phyloP scores from a whole-genome alignment of 2,797 vertebrate genomes.

The Diplodus sargus region DNA sequence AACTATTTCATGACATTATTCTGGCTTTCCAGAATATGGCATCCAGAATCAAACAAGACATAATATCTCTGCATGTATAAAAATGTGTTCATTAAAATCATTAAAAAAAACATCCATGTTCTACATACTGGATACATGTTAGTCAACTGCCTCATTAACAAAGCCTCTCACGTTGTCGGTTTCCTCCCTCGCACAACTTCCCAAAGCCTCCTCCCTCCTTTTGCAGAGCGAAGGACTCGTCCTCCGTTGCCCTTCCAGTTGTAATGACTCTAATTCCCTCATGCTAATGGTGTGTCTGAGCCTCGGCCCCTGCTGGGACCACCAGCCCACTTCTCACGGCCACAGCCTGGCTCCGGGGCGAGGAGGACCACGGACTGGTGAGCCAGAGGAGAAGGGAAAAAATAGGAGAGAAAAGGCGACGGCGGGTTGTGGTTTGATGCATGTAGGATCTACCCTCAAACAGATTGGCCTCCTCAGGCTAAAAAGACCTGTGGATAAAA shows the following conservation, averaged over 20 bases:
- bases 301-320: slow-evolving; percentile 85
- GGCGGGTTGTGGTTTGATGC: slow-evolving; percentile 65
- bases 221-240: slow-evolving; percentile 78
- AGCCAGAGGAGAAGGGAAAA: slow-evolving; percentile 40
- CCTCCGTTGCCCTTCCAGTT: slow-evolving; percentile 85
- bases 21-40: not conserved
- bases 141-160: not conserved
- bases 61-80: not conserved
- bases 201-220: slow-evolving; percentile 40
- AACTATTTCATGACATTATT: not conserved
- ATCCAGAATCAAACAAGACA: no score
- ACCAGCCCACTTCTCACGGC: slow-evolving; percentile 83
- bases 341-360: slow-evolving; percentile 82
- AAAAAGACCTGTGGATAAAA: slow-evolving; percentile 79
- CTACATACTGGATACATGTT: not conserved
- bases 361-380: slow-evolving; percentile 50
- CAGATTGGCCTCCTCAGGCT: slow-evolving; percentile 80
- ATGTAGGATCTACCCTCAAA: slow-evolving; percentile 66
- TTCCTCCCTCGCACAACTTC: slow-evolving; percentile 50
- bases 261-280: slow-evolving; percentile 90
- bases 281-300: slow-evolving; percentile 92
- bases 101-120: not conserved
- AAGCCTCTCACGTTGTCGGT: slow-evolving; percentile 26
- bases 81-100: not conserved
- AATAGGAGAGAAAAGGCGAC: slow-evolving; percentile 2